Evolutionary conservation across 2,113 vertebrate species (phyloP), one percentile per base, ranked within the genome.

Genomic region (Amblyopsis rosae): DNA sequence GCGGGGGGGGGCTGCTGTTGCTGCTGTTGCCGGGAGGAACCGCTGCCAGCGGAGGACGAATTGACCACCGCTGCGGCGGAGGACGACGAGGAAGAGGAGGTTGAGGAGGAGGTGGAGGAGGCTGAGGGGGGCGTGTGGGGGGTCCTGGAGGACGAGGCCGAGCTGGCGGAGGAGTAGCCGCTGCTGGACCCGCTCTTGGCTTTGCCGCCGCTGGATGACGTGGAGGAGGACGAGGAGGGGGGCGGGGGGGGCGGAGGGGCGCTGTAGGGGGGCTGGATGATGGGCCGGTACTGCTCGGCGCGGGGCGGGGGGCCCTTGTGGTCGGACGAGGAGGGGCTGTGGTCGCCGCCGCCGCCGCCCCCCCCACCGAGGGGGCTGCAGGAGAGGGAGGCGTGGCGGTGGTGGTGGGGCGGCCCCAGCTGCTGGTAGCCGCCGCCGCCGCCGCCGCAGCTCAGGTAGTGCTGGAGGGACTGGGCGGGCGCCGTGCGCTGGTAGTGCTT

Each of bases 401-500:
- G 93, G 67, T 92, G 89, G 78, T 91, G 88, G 64, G 93, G 93
- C 53, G 87, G 79, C 54, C 94, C 90, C 70, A 96, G 93, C 77
- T 96, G 95, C 74, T 96, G 94, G 84, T 98, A 98, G 15, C 94
- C 26, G 2, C 26, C 26, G 26, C 93, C 0, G 95, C 91, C 9
- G 26, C 94, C 95, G 3, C 94, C 95, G 54, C 96, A 98, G 86
- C 96, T 96, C 73, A 98, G 91, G 80, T 96, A 98, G 70, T 98
- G 96, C 92, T 98, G 96, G 3, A 98, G 93, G 63, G 95, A 92
- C 68, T 96, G 96, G 12, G 95, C 90, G 1, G 94, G 91, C 55
- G 17, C 88, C 70, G 96, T 95, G 3, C 96, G 91, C 83, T 98
- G 96, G 92, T 98, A 98, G 93, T 98, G 96, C 86, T 98, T 98